Evolutionary conservation across 2,888 invertebrate genomes (phyloP).

Genomic region (Itoplectis maculator): DNA sequence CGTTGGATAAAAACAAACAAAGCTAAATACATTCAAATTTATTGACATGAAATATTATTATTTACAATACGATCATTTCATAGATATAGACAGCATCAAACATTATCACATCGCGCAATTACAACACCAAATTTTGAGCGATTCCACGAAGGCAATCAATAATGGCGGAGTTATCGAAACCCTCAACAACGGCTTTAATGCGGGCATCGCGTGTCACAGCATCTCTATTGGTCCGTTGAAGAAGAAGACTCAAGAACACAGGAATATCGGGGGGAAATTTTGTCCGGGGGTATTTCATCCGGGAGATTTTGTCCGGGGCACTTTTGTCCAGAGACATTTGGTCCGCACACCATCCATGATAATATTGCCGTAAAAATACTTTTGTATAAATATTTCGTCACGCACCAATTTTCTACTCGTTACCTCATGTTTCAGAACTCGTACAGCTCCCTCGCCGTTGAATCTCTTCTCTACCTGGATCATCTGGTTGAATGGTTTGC

Average conservation of each 20-base stretch:
- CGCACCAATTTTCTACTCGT: background rate
- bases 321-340: no score
- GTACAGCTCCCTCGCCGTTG: conserved; percentile 89
- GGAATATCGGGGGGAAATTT: background rate
- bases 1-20: background rate
- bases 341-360: no score
- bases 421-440: conserved; percentile 83
- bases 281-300: no score
- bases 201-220: conserved; percentile 1
- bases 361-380: no score
- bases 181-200: conserved; percentile 8
- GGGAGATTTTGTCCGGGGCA: no score
- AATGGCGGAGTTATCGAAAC: background rate
- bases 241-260: no score
- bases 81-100: no score
- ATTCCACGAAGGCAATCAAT: conserved; percentile 6
- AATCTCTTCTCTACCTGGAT: conserved; percentile 88
- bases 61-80: no score
- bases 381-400: no score
- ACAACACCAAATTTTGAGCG: background rate
- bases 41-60: no score
- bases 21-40: background rate
- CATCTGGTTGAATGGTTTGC: conserved; percentile 83
- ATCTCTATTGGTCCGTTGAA: no score
- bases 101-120: no score